Base-by-base conservation (phyloP, 2,888 invertebrate genomes). In the Sarcophaga caerulescens region DNA sequence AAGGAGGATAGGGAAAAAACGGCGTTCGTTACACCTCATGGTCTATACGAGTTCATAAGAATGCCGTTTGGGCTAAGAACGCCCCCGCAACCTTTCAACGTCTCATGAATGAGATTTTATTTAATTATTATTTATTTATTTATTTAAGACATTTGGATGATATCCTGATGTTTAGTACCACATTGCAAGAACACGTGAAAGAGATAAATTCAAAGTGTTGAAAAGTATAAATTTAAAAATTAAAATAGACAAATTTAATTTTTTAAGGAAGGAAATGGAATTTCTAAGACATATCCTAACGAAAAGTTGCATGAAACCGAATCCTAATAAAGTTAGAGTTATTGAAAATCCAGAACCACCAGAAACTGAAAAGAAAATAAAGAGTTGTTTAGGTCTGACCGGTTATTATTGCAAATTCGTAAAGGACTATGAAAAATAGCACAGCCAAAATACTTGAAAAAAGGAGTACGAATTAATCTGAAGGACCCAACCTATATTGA, bases 41-140 rank as follows among this genome's bases (percentile, higher is more conserved):
- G 76, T 2, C 23, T 82, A 4, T 82, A 77, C 14, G 77, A 82
- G 10, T 82, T 75, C 19, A 25, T 71, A 45, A 23, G 70, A 11
- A 76, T 81, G 84, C 73, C 76, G 3, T 79, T 75, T 35, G 75
- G 79, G 11, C 19, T 79, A 84, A 84, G 65, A 84, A 79, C 17
- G 79, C 79, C 1, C 66, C 66, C 0, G 70, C 66, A 0, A 80
- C 80, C 3, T 80, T 80, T 47, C 71, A 84, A 45, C 10, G 79
- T 4, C 14, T 74, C 4, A 76, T 81, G 76, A 81, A 76, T n/a
- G 66, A 74, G 12, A 74, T 19, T n/a, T n/a, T n/a, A n/a, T n/a
- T n/a, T n/a, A n/a, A n/a, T n/a, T n/a, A n/a, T n/a, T n/a, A n/a
- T n/a, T n/a, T n/a, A n/a, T n/a, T n/a, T n/a, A n/a, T n/a, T n/a